These are phyloP conservation scores for Rhingia rostrata DNA, from an alignment of 2,888 invertebrate genomes.

Conservation along the genomic window DNA sequence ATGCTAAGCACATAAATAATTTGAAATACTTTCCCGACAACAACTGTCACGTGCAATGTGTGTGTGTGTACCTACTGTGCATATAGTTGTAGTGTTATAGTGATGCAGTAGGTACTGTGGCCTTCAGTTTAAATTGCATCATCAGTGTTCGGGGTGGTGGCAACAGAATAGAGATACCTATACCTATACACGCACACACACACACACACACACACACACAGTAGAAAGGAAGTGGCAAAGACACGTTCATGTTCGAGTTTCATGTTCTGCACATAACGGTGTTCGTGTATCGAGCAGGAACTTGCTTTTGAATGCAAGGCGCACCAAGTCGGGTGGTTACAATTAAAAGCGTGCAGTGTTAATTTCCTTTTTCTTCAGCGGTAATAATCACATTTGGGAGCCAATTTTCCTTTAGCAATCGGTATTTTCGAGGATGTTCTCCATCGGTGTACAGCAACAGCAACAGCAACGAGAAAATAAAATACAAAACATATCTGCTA, in stretches of 20 bases:
- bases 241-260: constrained; percentile 38
- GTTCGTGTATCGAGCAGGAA: constrained; percentile 32
- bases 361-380: constrained; percentile 38
- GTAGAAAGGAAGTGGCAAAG: background rate
- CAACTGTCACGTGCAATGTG: constrained; percentile 44
- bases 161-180: too few relatives aligned
- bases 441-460: background rate
- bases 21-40: constrained; percentile 59
- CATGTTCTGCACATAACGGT: constrained; percentile 31
- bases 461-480: too few relatives aligned
- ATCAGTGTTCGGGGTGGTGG: constrained; percentile 3
- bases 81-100: background rate
- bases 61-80: background rate
- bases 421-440: constrained; percentile 1
- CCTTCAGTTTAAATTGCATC: constrained; percentile 56
- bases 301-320: constrained; percentile 41
- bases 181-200: too few relatives aligned
- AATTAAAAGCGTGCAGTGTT: constrained; percentile 57
- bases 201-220: too few relatives aligned
- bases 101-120: constrained; percentile 25
- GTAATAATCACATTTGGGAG: constrained; percentile 43
- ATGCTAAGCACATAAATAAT: constrained; percentile 69
- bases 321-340: constrained; percentile 40
- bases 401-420: constrained; percentile 43
- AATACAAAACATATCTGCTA: too few relatives aligned